phyloP scores from a whole-genome alignment of 2,113 vertebrate species.

The Brachypodius melanocephalos region DNA sequence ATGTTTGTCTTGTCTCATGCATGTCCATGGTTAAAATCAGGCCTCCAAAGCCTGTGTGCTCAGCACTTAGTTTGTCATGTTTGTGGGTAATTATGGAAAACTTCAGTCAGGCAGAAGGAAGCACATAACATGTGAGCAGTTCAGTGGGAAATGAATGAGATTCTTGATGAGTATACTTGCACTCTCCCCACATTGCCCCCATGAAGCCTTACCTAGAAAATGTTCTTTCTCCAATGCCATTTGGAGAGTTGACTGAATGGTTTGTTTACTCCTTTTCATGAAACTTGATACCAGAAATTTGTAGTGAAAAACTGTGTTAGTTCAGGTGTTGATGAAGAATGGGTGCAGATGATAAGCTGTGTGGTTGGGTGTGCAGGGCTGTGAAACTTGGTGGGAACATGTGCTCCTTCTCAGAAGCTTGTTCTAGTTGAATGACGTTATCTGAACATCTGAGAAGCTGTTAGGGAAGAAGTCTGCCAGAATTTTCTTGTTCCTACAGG shows the following conservation, averaged over 20 bases:
- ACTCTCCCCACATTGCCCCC: rapidly evolving
- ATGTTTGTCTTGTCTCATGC: not conserved
- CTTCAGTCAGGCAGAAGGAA: not conserved
- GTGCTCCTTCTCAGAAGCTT: not conserved
- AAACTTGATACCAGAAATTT: not conserved
- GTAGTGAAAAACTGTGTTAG: not conserved
- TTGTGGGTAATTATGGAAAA: not conserved
- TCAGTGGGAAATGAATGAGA: not conserved
- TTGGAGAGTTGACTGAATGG: not conserved
- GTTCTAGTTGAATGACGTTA: not conserved
- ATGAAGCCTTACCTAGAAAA: not conserved
- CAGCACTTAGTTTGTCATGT: not conserved
- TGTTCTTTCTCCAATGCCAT: not conserved
- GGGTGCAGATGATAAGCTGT: not conserved
- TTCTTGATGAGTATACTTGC: not conserved
- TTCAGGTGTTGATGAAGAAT: not conserved
- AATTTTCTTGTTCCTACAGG: constrained; percentile 14
- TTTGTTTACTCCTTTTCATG: not conserved
- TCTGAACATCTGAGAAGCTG: not conserved
- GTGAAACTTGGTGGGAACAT: rapidly evolving
- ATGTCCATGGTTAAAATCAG: not conserved
- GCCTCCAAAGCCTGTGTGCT: not conserved
- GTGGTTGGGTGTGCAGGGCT: not conserved
- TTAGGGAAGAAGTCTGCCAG: not conserved
- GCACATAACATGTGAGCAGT: not conserved